These are phyloP conservation scores for Maconellicoccus hirsutus DNA, from an alignment of 1,140 invertebrate species.

Conservation along the genomic window DNA sequence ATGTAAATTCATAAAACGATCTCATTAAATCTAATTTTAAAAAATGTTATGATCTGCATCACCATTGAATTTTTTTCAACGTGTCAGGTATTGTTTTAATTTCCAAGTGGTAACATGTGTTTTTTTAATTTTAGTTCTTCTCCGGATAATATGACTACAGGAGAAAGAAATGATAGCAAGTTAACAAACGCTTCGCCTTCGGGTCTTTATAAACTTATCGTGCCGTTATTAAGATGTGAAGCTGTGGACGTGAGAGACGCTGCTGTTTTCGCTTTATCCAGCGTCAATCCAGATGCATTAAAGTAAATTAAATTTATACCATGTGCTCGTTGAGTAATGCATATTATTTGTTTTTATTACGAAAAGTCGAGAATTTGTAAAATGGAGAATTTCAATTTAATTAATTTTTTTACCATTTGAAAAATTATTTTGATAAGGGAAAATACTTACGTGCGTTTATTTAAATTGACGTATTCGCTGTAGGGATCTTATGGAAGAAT, in stretches of 20 bases:
- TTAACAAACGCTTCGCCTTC: slow-evolving; percentile 54
- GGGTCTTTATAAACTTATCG: slow-evolving; percentile 81
- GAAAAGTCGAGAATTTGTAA: too few relatives aligned
- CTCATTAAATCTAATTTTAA: too few relatives aligned
- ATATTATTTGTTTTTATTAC: neutral
- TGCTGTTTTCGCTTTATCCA: slow-evolving; percentile 82
- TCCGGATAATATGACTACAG: slow-evolving; percentile 69
- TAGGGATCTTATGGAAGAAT: slow-evolving; percentile 94
- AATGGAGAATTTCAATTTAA: too few relatives aligned
- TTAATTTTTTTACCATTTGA: too few relatives aligned
- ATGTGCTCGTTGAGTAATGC: too few relatives aligned
- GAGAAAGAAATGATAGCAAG: slow-evolving; percentile 49
- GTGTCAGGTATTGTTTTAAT: too few relatives aligned
- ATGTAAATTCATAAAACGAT: too few relatives aligned
- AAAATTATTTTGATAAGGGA: too few relatives aligned
- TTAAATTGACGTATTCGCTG: too few relatives aligned
- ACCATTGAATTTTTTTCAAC: too few relatives aligned
- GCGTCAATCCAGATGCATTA: slow-evolving; percentile 81
- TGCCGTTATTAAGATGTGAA: slow-evolving; percentile 82
- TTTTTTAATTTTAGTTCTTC: slow-evolving; percentile 51
- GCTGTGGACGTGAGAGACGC: slow-evolving; percentile 80
- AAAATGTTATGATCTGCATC: too few relatives aligned
- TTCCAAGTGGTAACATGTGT: too few relatives aligned
- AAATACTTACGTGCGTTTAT: neutral
- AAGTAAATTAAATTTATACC: slow-evolving; percentile 63